phyloP scores from a whole-genome alignment of 1,140 invertebrate genomes.

The Zelostemma sp. region DNA sequence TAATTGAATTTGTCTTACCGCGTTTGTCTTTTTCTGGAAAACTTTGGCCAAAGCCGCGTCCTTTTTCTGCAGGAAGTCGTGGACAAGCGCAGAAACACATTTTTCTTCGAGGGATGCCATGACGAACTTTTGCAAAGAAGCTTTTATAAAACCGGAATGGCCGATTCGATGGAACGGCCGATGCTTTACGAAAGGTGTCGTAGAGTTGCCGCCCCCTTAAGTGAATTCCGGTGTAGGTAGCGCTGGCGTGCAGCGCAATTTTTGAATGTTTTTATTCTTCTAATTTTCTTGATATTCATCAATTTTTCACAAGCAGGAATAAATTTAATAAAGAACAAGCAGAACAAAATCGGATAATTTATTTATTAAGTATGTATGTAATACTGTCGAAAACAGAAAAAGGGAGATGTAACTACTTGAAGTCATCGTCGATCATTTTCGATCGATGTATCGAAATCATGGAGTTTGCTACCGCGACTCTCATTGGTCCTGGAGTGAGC shows the following conservation, averaged over 20 bases:
- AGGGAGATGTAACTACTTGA: no score
- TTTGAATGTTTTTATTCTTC: not conserved
- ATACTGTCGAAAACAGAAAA: not conserved
- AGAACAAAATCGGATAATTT: not conserved
- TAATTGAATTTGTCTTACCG: slow-evolving; percentile 67
- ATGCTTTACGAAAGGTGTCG: no score
- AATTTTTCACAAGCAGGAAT: not conserved
- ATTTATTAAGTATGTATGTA: not conserved
- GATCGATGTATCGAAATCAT: no score
- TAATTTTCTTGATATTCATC: not conserved
- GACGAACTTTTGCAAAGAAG: slow-evolving; percentile 32
- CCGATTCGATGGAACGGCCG: not conserved
- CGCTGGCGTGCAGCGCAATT: not conserved
- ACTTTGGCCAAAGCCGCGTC: slow-evolving; percentile 73
- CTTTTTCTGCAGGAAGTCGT: slow-evolving; percentile 72
- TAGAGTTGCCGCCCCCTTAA: no score
- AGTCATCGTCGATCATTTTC: no score
- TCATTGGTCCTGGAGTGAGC: no score
- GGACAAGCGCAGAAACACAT: slow-evolving; percentile 67
- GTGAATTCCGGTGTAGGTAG: not conserved
- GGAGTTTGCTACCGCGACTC: no score
- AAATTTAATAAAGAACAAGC: not conserved
- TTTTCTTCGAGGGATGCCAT: slow-evolving; percentile 58
- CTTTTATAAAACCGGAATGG: slow-evolving; percentile 1
- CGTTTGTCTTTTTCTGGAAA: slow-evolving; percentile 74